Conservation (phyloP, 2,113 vertebrate species). For the Scomber japonicus region DNA sequence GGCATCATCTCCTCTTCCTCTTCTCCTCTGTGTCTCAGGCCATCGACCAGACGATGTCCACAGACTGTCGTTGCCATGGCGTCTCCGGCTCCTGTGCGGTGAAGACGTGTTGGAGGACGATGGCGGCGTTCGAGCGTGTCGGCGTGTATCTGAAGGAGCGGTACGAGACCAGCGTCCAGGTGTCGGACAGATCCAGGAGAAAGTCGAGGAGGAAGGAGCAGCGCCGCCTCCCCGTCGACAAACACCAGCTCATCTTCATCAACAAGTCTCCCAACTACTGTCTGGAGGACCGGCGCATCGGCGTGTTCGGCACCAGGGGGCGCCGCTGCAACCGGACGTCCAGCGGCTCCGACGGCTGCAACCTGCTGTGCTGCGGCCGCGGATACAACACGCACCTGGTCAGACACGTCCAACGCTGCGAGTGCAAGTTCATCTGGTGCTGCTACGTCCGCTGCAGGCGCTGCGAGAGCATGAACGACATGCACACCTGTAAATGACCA, state of each 20-base stretch:
- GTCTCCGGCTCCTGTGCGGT: slow-evolving; percentile 98
- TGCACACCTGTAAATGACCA: slow-evolving; percentile 94
- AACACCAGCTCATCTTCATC: slow-evolving; percentile 91
- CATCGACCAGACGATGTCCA: slow-evolving; percentile 91
- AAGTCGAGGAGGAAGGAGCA: slow-evolving; percentile 89
- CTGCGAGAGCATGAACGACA: slow-evolving; percentile 96
- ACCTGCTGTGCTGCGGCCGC: slow-evolving; percentile 94
- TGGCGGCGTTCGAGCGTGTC: slow-evolving; percentile 92
- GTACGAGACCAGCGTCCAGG: slow-evolving; percentile 93
- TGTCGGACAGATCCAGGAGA: slow-evolving; percentile 87
- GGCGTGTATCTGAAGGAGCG: slow-evolving; percentile 93
- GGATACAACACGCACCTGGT: slow-evolving; percentile 97
- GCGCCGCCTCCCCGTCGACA: slow-evolving; percentile 79
- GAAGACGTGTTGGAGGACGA: slow-evolving; percentile 96
- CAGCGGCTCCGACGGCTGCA: slow-evolving; percentile 89
- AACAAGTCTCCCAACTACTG: slow-evolving; percentile 98
- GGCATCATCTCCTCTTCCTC: neutral
- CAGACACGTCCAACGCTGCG: slow-evolving; percentile 91
- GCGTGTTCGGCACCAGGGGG: slow-evolving; percentile 91
- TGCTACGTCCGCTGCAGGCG: slow-evolving; percentile 95
- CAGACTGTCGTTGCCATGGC: slow-evolving; percentile 96
- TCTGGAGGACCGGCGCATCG: slow-evolving; percentile 88
- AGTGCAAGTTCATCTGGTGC: slow-evolving; percentile 98
- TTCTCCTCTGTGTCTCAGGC: slow-evolving; percentile 81
- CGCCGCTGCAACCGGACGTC: slow-evolving; percentile 93